Percentiles rank a stretch among this genome's conserved stretches.
These are phyloP conservation scores for Chauna torquata DNA, from an alignment of 2,113 vertebrate genomes.

Conservation along the genomic window DNA sequence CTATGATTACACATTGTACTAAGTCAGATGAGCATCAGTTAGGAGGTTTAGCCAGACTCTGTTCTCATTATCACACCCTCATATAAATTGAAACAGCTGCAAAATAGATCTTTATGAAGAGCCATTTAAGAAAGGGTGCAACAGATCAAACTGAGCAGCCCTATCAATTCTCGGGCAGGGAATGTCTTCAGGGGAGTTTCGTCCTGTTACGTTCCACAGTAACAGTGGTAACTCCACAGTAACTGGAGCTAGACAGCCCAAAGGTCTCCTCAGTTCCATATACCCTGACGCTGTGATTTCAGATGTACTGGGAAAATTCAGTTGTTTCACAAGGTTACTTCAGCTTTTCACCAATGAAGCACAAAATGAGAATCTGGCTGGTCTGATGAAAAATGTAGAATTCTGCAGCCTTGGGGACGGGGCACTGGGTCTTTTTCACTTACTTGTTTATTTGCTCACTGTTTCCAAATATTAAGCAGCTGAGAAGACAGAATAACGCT, in stretches of 20 bases:
- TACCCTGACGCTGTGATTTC: background rate
- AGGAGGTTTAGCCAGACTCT: constrained; percentile 41
- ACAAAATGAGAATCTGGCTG: background rate
- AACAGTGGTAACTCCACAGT: background rate
- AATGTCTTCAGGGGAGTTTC: background rate
- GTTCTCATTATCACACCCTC: constrained; percentile 13
- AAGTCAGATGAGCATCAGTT: constrained; percentile 47
- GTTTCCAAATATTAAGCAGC: background rate
- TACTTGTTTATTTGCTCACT: background rate
- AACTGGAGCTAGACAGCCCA: background rate
- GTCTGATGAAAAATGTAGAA: background rate
- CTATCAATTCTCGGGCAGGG: background rate
- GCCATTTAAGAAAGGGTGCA: background rate
- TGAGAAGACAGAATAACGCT: background rate
- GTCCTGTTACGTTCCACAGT: background rate
- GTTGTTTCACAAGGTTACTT: background rate
- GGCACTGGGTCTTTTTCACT: background rate
- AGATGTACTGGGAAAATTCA: background rate
- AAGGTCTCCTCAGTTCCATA: background rate
- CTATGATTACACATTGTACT: constrained; percentile 63
- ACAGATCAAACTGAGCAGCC: background rate
- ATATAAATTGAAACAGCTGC: background rate
- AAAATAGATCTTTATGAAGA: constrained; percentile 5
- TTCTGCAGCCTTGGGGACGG: background rate
- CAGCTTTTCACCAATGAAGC: background rate